A percentile compares a stretch with the other conserved stretches of the same genome.
Evolutionary conservation across 92 coral and sea anemone species (phyloP).

Genomic region (Meandrina meandrites): DNA sequence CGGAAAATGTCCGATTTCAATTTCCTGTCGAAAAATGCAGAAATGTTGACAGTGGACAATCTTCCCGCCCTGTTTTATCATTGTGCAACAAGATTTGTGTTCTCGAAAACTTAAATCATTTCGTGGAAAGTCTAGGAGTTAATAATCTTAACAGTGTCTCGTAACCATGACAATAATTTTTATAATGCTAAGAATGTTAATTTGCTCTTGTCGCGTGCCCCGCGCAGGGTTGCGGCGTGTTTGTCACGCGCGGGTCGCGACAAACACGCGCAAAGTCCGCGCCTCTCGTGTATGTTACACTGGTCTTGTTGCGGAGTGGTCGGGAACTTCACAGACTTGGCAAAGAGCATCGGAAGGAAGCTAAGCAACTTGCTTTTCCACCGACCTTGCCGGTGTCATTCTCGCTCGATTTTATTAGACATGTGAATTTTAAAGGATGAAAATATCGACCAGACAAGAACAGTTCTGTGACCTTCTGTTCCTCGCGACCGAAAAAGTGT

Average conservation of each 20-base stretch:
- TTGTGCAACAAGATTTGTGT: not conserved
- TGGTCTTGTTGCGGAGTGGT: not conserved
- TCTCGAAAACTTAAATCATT: not conserved
- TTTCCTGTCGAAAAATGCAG: not conserved
- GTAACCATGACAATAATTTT: not conserved
- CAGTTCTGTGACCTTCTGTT: no score
- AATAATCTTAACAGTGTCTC: not conserved
- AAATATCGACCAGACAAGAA: not conserved
- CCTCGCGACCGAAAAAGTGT: not conserved
- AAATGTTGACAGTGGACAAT: not conserved
- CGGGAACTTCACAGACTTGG: not conserved
- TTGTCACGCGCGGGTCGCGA: not conserved
- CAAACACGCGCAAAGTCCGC: not conserved
- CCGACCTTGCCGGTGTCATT: not conserved
- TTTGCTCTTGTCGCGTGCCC: not conserved
- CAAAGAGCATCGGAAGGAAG: not conserved
- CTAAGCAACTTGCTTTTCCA: not conserved
- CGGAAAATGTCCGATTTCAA: not conserved
- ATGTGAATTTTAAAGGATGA: not conserved
- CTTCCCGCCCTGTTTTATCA: not conserved
- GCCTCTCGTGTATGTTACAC: not conserved
- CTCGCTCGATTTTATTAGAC: not conserved
- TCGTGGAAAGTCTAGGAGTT: not conserved
- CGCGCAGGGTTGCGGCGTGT: no score
- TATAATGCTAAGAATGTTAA: not conserved